Percentiles rank a stretch among this genome's conserved stretches.
Conservation (phyloP, 92 coral and sea anemone species). For the Epizoanthus stellaris region DNA sequence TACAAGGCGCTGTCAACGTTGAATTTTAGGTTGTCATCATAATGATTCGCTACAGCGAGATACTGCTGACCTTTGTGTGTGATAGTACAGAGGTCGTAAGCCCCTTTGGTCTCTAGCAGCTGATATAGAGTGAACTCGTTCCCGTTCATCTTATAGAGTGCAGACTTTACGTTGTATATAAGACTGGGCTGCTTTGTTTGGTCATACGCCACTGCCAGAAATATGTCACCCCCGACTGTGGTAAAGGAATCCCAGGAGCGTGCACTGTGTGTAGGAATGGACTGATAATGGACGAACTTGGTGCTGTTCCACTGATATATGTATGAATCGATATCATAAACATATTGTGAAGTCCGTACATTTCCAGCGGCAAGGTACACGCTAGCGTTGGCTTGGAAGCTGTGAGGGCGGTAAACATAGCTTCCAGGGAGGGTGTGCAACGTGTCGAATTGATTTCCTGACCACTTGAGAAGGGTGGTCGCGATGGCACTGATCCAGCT, state of each 20-base stretch:
- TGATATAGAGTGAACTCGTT: slow-evolving; percentile 3
- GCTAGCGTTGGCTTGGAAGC: background rate
- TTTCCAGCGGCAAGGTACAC: background rate
- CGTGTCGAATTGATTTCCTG: background rate
- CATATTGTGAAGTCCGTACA: background rate
- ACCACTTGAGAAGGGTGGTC: background rate
- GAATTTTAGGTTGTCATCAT: background rate
- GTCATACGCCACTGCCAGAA: background rate
- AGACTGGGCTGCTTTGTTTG: background rate
- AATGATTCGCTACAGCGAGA: background rate
- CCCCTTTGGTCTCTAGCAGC: slow-evolving; percentile 13
- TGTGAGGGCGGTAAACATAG: background rate
- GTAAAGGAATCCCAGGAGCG: slow-evolving; percentile 8
- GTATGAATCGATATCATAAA: background rate
- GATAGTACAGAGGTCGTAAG: background rate
- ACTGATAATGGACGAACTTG: background rate
- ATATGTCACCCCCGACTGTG: background rate
- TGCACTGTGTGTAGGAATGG: background rate
- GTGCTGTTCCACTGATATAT: slow-evolving; percentile 12
- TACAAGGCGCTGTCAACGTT: background rate
- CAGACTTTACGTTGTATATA: background rate
- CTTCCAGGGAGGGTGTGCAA: background rate
- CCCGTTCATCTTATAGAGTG: background rate
- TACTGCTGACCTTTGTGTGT: background rate
- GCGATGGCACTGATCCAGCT: background rate